phyloP scores from a whole-genome alignment of 2,797 vertebrate species.

The Neosilurus mollespiculum region DNA sequence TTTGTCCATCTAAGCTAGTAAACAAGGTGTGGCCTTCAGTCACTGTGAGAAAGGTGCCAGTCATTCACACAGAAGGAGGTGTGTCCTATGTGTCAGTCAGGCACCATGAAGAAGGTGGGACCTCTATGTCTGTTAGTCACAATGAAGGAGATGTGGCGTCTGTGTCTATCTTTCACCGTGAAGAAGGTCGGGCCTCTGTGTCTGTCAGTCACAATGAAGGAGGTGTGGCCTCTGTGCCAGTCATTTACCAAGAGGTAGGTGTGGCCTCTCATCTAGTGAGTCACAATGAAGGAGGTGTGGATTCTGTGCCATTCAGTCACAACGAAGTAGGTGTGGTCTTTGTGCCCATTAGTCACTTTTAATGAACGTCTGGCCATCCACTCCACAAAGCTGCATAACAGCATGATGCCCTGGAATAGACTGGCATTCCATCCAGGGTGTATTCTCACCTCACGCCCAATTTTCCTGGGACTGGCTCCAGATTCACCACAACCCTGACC shows the following conservation, averaged over 20 bases:
- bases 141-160: neutral
- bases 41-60: neutral
- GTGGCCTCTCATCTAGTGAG: too few species aligned
- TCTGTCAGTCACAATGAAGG: neutral
- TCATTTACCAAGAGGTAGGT: too few species aligned
- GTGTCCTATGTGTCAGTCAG: neutral
- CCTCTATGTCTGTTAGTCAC: neutral
- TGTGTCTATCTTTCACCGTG: neutral
- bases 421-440: constrained; percentile 12
- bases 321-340: too few species aligned
- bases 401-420: neutral
- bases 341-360: too few species aligned
- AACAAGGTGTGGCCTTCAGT: neutral
- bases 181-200: too few species aligned
- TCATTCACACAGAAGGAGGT: neutral
- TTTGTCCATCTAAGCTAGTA: neutral
- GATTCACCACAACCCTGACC: neutral
- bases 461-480: neutral
- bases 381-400: neutral
- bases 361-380: neutral
- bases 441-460: neutral
- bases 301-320: too few species aligned
- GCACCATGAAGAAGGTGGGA: neutral
- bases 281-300: too few species aligned
- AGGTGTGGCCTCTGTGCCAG: too few species aligned